phyloP scores from a whole-genome alignment of 2,797 vertebrate genomes.

The Eospalax fontanierii region DNA sequence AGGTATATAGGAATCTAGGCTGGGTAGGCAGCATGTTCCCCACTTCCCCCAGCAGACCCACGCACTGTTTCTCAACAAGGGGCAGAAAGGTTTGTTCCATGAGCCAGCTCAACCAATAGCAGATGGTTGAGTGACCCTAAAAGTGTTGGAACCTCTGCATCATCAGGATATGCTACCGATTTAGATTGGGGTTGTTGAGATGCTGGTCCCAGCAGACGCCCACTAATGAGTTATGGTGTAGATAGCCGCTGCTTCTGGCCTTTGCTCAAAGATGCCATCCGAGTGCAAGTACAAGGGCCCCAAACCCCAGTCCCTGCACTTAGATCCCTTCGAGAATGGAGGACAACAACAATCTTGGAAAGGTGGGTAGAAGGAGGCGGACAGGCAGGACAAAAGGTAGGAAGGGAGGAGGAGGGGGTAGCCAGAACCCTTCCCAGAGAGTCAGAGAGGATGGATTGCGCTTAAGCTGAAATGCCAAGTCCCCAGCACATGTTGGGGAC shows the following conservation, averaged over 20 bases:
- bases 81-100: neutral
- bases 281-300: neutral
- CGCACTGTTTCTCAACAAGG: neutral
- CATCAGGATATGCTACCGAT: neutral
- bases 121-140: neutral
- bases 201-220: too few relatives aligned
- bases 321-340: neutral
- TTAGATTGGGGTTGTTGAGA: neutral
- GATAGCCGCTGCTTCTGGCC: neutral
- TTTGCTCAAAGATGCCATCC: rapidly evolving
- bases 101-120: neutral
- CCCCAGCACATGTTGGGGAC: neutral
- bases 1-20: neutral
- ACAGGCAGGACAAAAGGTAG: neutral
- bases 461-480: neutral
- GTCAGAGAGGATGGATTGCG: neutral
- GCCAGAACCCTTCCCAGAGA: neutral
- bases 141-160: neutral
- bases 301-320: neutral
- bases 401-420: neutral
- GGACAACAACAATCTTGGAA: neutral
- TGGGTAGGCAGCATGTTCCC: neutral
- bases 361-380: neutral
- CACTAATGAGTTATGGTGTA: neutral
- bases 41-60: neutral